Evolutionary conservation across 2,797 vertebrate species (phyloP), one percentile per base, ranked within the genome.

Genomic region (Myotis daubentonii): DNA sequence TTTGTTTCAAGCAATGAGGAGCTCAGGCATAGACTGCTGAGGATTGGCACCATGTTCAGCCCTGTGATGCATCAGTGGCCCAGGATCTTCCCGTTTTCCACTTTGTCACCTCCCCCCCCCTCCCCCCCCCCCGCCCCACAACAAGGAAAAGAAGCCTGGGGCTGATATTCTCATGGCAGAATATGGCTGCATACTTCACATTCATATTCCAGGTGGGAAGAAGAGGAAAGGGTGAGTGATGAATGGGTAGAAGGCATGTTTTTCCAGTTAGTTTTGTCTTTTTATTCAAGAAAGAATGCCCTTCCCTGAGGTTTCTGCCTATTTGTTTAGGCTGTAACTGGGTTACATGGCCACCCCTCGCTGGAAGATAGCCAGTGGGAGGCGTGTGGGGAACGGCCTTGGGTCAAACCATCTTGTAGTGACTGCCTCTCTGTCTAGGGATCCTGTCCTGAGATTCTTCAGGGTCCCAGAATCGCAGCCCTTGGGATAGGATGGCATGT

Each of bases 151-250:
- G 17, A 66, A 33, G 17, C 65, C 9, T 57, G 72, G 19, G 6
- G 28, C 10, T 68, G 55, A 91, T 78, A 60, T 60, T 75, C 76
- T 93, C 85, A 47, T 8, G 28, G 53, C 57, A 83, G 49, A 87
- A 81, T 28, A 76, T 28, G 12, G 41, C 36, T 16, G 60, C 57
- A 19, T 12, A 51, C 17, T n/a, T 41, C 30, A 28, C 2, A 28
- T 47, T 10, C 74, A 6, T 11, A 8, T 88, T 89, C 70, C 38
- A 41, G 25, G 44, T 22, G 53, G 51, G 51, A 62, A 79, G 85
- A 70, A 87, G 84, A 93, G 60, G 55, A n/a, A n/a, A 53, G 76
- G 20, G 8, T 85, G 55, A 60, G 28, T 23, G 47, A 5, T 82
- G 51, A 53, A n/a, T 19, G 47, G 5, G 16, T 19, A 60, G 66